phyloP scores from a whole-genome alignment of 1,140 invertebrate species.

The Zaprionus capensis region DNA sequence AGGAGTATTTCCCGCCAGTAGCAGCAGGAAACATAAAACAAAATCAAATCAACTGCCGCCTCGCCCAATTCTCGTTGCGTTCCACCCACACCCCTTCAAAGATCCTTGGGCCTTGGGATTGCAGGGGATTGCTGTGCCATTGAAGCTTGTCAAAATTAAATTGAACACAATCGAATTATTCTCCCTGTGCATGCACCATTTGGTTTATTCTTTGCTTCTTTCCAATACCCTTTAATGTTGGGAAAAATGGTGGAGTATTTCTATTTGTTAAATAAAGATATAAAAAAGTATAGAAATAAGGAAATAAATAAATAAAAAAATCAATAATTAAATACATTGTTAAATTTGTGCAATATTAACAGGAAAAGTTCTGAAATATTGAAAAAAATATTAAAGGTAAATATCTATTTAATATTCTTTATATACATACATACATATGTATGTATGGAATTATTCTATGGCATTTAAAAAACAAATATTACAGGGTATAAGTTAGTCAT shows the following conservation, averaged over 20 bases:
- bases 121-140: slow-evolving; percentile 52
- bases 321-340: too few species aligned
- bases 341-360: too few species aligned
- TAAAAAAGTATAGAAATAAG: too few species aligned
- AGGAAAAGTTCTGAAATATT: too few species aligned
- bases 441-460: background rate
- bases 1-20: slow-evolving; percentile 55
- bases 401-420: background rate
- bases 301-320: too few species aligned
- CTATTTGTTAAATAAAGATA: too few species aligned
- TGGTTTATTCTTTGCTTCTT: slow-evolving; percentile 45
- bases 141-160: slow-evolving; percentile 84
- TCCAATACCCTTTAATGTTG: slow-evolving; percentile 5
- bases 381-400: too few species aligned
- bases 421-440: background rate
- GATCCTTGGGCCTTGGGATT: slow-evolving; percentile 29
- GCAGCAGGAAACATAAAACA: slow-evolving; percentile 79
- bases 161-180: slow-evolving; percentile 84
- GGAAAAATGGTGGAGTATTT: background rate
- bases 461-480: background rate
- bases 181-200: slow-evolving; percentile 76
- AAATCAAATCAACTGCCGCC: slow-evolving; percentile 76
- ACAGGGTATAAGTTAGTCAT: background rate
- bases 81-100: slow-evolving; percentile 27
- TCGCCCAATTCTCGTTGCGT: slow-evolving; percentile 39